These are phyloP conservation scores for Scopus umbretta DNA, from an alignment of 2,113 vertebrate genomes.

Conservation along the genomic window DNA sequence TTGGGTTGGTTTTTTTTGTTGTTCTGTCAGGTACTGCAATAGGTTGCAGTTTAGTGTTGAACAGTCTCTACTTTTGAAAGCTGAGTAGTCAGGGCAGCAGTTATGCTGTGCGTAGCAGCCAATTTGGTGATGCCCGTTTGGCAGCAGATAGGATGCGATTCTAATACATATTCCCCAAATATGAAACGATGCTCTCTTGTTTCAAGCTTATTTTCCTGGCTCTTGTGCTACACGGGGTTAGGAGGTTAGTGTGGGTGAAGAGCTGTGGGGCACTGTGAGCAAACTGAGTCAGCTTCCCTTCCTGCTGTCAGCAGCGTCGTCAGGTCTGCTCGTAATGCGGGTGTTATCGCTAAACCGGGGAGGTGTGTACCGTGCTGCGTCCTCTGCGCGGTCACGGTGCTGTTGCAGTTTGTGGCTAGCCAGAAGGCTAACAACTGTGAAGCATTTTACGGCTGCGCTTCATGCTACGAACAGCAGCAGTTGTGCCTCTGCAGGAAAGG, in stretches of 20 bases:
- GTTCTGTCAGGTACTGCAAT: not conserved
- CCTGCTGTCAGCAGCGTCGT: not conserved
- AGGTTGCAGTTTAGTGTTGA: not conserved
- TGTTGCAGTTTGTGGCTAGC: not conserved
- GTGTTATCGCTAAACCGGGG: accelerated
- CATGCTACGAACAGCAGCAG: accelerated
- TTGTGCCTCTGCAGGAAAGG: not conserved
- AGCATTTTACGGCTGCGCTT: accelerated
- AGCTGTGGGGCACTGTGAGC: not conserved
- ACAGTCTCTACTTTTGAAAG: not conserved
- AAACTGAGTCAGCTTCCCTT: not conserved
- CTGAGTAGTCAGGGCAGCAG: not conserved
- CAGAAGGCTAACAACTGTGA: accelerated
- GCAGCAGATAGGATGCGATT: not conserved
- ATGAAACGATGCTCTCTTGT: accelerated
- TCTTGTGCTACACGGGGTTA: not conserved
- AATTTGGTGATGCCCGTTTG: not conserved
- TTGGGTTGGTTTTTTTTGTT: not conserved
- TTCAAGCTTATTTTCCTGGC: not conserved
- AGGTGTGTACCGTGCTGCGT: accelerated
- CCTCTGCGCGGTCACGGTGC: not conserved
- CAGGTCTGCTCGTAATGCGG: not conserved
- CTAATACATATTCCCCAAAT: not conserved
- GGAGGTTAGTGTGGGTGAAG: not conserved
- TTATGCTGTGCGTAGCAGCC: not conserved